Conservation (phyloP, 2,113 vertebrate species). For the Mastomys coucha region DNA sequence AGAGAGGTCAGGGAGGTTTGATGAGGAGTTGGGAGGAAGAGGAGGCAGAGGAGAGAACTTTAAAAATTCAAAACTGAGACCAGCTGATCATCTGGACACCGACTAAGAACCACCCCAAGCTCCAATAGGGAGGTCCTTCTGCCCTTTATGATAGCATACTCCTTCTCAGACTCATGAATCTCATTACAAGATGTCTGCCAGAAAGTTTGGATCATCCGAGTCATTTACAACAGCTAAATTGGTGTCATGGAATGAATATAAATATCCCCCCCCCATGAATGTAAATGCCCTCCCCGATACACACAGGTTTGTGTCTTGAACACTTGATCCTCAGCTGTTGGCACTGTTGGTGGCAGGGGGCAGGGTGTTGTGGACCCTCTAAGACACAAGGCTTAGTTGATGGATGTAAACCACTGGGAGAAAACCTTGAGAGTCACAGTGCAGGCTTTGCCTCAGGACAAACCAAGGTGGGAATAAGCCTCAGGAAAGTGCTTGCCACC, state of each 20-base stretch:
- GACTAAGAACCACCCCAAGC: background rate
- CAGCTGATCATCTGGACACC: background rate
- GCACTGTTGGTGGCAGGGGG: no score
- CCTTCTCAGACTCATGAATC: background rate
- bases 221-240: background rate
- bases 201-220: background rate
- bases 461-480: background rate
- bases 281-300: background rate
- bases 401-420: background rate
- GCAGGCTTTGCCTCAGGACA: background rate
- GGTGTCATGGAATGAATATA: background rate
- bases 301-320: background rate
- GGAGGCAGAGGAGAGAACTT: background rate
- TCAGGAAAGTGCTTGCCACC: background rate
- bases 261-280: background rate
- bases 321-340: background rate
- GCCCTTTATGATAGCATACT: background rate
- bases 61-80: background rate
- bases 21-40: background rate
- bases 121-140: background rate
- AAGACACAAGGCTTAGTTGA: background rate
- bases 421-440: background rate
- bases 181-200: background rate
- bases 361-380: background rate
- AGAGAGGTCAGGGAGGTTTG: background rate